Evolutionary conservation across 1,140 invertebrate species (phyloP), one percentile per base, ranked within the genome.

Genomic region (Bombyx mandarina): DNA sequence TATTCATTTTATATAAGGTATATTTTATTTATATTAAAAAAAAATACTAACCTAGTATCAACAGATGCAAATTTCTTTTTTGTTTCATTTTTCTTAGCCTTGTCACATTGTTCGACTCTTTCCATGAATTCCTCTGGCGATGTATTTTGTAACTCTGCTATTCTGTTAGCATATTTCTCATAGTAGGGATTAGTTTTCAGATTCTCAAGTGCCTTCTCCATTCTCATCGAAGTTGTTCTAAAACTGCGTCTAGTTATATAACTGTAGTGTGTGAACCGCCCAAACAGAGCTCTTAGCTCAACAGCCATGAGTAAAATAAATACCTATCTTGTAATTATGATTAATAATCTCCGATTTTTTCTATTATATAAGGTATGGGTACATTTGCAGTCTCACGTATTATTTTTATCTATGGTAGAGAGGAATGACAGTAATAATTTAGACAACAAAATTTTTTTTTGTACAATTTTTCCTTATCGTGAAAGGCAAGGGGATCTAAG

Each of bases 91-190:
- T 89, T 71, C 67, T 89, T 89, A 52, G 88, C 71, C 73, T 86
- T 88, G 62, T 90, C 89, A 57, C 91, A 88, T 7, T 89, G 83
- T 71, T 93, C 92, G 22, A 94, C 81, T 63, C 90, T 89, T 53
- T 90, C 77, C n/a, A 93, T 64, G 73, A 96, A 94, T 73, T 95
- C 92, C 61, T 93, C 92, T 0, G 94, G 93, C 48, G 91, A 91
- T 1, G 91, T 93, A 81, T 94, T 85, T 77, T 96, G 94, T 44
- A 95, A 68, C 58, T 90, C 86, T 1, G 93, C 90, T 60, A 96
- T 95, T 79, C 95, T 95, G 1, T 90, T 76, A 0, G 94, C 92
- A 86, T 97, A 97, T 78, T 96, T 97, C 18, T 93, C 91, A 72
- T 89, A 96, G 74, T 93, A 96, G 1, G 94, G 94, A 89, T 96